These are phyloP conservation scores for Polymixis lichenea DNA, from an alignment of 2,888 invertebrate species.

Conservation along the genomic window DNA sequence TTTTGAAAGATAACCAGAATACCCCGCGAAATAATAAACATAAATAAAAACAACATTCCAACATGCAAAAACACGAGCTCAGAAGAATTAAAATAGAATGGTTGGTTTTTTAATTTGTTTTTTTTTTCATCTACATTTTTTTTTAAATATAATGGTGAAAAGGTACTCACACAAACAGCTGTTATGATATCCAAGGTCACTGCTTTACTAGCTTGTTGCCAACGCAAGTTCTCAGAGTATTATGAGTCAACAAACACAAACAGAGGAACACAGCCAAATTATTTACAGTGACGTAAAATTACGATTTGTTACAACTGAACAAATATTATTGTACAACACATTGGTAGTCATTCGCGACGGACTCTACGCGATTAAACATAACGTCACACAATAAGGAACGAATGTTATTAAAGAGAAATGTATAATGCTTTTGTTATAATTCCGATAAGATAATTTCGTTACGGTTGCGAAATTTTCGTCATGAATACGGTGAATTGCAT, in stretches of 20 bases:
- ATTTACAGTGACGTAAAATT: conserved; percentile 85
- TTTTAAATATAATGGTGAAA: conserved; percentile 43
- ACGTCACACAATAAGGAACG: conserved; percentile 48
- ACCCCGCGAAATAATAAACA: conserved; percentile 52
- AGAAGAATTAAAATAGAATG: too few species aligned
- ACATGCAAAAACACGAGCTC: background rate
- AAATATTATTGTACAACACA: conserved; percentile 71
- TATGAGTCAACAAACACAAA: conserved; percentile 85
- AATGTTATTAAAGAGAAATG: conserved; percentile 49
- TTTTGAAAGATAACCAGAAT: conserved; percentile 50
- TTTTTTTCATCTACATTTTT: conserved; percentile 32
- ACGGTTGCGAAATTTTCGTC: conserved; percentile 72
- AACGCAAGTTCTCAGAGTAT: conserved; percentile 73
- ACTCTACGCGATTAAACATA: conserved; percentile 30
- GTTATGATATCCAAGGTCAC: conserved; percentile 82
- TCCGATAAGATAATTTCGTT: conserved; percentile 72
- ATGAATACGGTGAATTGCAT: conserved; percentile 62
- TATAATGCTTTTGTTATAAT: conserved; percentile 58
- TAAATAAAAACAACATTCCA: background rate
- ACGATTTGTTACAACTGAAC: conserved; percentile 81
- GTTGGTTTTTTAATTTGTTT: background rate
- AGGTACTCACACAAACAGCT: conserved; percentile 83
- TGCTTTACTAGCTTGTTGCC: conserved; percentile 76
- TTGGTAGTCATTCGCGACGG: conserved; percentile 13
- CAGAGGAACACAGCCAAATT: conserved; percentile 84